Evolutionary conservation across 2,797 vertebrate genomes (phyloP).

Genomic region (Amblyopsis hoosieri): DNA sequence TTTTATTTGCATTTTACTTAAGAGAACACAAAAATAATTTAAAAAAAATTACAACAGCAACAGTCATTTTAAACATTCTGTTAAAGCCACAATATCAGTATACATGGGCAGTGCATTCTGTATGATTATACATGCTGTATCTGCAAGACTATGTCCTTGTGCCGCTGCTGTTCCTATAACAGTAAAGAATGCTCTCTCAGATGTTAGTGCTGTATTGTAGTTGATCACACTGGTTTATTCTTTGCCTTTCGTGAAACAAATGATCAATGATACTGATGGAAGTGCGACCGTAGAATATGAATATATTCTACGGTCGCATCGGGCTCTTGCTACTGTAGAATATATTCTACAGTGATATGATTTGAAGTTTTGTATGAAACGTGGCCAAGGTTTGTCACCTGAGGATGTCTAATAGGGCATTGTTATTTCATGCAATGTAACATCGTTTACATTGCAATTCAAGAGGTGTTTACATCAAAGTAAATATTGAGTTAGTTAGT

Average conservation of each 20-base stretch:
- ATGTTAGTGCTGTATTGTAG: slow-evolving; percentile 8
- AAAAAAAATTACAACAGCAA: not conserved
- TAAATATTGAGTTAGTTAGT: not conserved
- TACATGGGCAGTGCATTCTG: not conserved
- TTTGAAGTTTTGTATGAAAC: slow-evolving; percentile 27
- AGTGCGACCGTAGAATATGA: slow-evolving; percentile 16
- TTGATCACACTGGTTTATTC: slow-evolving; percentile 2
- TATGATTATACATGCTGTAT: not conserved
- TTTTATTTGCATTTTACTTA: slow-evolving; percentile 3
- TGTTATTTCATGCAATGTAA: slow-evolving; percentile 25
- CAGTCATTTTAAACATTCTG: not conserved
- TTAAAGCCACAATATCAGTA: slow-evolving; percentile 4
- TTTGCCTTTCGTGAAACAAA: slow-evolving; percentile 17
- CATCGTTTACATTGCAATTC: slow-evolving; percentile 14
- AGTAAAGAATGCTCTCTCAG: not conserved
- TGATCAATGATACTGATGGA: slow-evolving; percentile 13
- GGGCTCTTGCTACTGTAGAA: slow-evolving; percentile 1
- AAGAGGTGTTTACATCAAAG: not conserved
- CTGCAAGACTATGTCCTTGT: slow-evolving; percentile 21
- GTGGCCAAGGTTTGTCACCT: slow-evolving; percentile 14
- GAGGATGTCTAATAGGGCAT: not conserved
- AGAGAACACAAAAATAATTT: not conserved
- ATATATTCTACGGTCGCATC: too few species aligned
- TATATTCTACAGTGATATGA: slow-evolving; percentile 33
- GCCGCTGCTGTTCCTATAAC: slow-evolving; percentile 6